phyloP scores from a whole-genome alignment of 2,797 vertebrate species.

The Mus caroli region DNA sequence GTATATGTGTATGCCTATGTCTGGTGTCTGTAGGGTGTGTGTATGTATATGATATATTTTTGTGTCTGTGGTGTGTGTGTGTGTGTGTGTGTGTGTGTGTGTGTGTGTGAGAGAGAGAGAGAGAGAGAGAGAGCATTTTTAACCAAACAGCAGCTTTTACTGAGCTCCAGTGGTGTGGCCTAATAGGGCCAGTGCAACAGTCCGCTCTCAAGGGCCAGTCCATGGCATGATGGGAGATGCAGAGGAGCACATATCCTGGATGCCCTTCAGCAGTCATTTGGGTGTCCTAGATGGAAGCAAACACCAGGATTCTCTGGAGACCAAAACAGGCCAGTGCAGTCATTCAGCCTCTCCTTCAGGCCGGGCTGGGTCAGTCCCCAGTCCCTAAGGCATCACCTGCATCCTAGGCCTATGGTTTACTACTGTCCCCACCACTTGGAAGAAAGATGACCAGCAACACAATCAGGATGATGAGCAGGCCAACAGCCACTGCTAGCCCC shows the following conservation, averaged over 20 bases:
- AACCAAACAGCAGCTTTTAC: constrained; percentile 79
- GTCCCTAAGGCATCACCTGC: not conserved
- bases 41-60: not conserved
- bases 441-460: constrained; percentile 65
- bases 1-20: not conserved
- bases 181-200: not conserved
- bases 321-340: not conserved
- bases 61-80: not conserved
- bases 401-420: not conserved
- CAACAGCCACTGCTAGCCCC: constrained; percentile 62
- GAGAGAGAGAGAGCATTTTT: not conserved
- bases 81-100: not conserved
- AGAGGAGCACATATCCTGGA: not conserved
- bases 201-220: constrained; percentile 50
- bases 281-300: constrained; percentile 7
- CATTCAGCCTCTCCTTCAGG: not conserved
- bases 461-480: constrained; percentile 66
- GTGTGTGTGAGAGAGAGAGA: not conserved
- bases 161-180: constrained; percentile 58
- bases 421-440: not conserved
- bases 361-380: constrained; percentile 54
- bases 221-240: constrained; percentile 16
- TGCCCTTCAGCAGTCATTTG: not conserved
- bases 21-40: not conserved
- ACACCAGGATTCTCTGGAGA: constrained; percentile 50